Evolutionary conservation across 2,113 vertebrate genomes (phyloP).

Genomic region (Opisthocomus hoazin): DNA sequence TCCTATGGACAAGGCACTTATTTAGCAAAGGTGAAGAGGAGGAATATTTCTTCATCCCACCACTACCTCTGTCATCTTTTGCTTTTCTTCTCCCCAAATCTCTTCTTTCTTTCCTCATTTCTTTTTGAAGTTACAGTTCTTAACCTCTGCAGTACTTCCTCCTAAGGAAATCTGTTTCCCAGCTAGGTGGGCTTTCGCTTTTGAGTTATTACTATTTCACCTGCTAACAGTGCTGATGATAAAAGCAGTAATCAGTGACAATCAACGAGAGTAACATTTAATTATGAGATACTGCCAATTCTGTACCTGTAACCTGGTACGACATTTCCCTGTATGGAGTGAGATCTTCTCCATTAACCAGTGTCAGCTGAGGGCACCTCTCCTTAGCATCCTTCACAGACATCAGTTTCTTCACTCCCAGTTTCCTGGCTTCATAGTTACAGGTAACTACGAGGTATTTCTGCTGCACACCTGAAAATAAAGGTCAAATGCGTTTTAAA

Average conservation of each 20-base stretch:
- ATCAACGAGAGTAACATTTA: not conserved
- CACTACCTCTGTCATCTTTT: not conserved
- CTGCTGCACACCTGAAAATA: conserved; percentile 81
- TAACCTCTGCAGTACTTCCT: not conserved
- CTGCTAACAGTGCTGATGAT: not conserved
- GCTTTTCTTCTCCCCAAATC: not conserved
- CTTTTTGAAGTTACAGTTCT: not conserved
- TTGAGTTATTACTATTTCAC: no score
- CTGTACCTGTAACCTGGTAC: conserved; percentile 87
- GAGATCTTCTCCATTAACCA: conserved; percentile 91
- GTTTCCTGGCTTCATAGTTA: conserved; percentile 86
- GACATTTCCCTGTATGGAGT: conserved; percentile 87
- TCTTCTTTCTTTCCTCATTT: not conserved
- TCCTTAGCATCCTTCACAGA: conserved; percentile 78
- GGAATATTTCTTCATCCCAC: not conserved
- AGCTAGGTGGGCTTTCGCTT: not conserved
- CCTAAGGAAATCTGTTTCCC: not conserved
- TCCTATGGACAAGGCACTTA: not conserved
- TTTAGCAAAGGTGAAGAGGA: not conserved
- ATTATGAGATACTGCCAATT: not conserved
- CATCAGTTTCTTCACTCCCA: conserved; percentile 84
- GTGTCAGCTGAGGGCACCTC: conserved; percentile 82
- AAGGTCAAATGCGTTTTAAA: not conserved
- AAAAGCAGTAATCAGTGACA: not conserved
- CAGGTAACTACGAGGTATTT: conserved; percentile 86